These are phyloP conservation scores for Bombycilla garrulus DNA, from an alignment of 2,113 vertebrate genomes.

Conservation along the genomic window DNA sequence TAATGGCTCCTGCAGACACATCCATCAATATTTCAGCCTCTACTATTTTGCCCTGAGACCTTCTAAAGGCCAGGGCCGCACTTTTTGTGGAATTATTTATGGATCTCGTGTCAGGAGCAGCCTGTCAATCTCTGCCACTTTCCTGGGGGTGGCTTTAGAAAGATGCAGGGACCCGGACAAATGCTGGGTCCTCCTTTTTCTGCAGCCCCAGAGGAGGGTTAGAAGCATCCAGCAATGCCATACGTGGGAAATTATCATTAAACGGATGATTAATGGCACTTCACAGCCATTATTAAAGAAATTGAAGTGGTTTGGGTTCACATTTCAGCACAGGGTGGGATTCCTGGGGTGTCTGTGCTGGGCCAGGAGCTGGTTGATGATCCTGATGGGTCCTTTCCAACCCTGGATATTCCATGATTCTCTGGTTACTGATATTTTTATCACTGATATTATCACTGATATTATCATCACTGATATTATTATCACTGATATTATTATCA, in stretches of 20 bases:
- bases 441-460: too few species aligned
- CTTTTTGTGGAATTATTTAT: constrained; percentile 41
- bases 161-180: rapidly evolving
- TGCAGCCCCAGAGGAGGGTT: neutral
- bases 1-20: constrained; percentile 10
- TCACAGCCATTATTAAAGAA: neutral
- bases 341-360: neutral
- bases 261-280: neutral
- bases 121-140: neutral
- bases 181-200: neutral
- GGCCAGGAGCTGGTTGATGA: neutral
- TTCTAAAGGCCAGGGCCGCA: neutral
- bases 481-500: too few species aligned
- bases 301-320: neutral
- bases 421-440: neutral
- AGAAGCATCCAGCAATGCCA: neutral
- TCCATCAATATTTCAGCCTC: constrained; percentile 15
- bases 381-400: neutral
- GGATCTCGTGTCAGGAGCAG: neutral
- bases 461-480: neutral
- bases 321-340: neutral
- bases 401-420: neutral
- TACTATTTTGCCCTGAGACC: neutral
- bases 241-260: neutral
- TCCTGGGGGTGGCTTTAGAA: neutral